Evolutionary conservation across 1,140 invertebrate genomes (phyloP).

Genomic region (Ganaspis sp.): DNA sequence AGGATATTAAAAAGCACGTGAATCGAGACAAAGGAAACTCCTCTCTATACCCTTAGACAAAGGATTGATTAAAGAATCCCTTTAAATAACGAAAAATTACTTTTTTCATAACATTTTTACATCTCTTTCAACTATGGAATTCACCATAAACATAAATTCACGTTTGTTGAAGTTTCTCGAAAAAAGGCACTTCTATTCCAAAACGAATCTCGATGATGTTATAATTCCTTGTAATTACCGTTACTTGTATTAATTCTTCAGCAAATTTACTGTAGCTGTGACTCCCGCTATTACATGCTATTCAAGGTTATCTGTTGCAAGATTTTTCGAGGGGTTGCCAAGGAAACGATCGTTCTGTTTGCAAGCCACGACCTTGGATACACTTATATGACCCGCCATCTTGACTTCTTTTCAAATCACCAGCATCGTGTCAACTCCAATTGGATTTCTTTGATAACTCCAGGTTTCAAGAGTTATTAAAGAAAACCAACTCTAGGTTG

Average conservation of each 20-base stretch:
- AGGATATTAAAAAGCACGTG: not conserved
- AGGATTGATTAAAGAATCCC: too few relatives aligned
- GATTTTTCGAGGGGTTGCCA: slow-evolving; percentile 61
- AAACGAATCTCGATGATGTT: too few relatives aligned
- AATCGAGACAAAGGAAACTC: not conserved
- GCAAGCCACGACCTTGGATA: slow-evolving; percentile 71
- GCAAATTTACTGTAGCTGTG: not conserved
- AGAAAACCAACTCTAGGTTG: too few relatives aligned
- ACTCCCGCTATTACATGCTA: slow-evolving; percentile 39
- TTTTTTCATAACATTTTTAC: too few relatives aligned
- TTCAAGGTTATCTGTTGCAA: slow-evolving; percentile 59
- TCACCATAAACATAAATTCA: too few relatives aligned
- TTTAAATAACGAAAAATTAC: too few relatives aligned
- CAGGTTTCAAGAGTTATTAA: too few relatives aligned
- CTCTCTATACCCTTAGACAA: not conserved
- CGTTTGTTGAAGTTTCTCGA: too few relatives aligned
- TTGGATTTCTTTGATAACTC: too few relatives aligned
- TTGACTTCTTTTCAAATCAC: not conserved
- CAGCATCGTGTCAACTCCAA: slow-evolving; percentile 17
- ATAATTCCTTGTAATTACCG: not conserved
- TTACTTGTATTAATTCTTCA: not conserved
- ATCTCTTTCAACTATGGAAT: too few relatives aligned
- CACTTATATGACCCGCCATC: slow-evolving; percentile 58
- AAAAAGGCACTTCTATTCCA: too few relatives aligned
- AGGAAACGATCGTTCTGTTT: slow-evolving; percentile 66